A percentile compares a stretch with the other conserved stretches of the same genome.
phyloP scores from a whole-genome alignment of 1,140 invertebrate species.

The Steinernema khuongi region DNA sequence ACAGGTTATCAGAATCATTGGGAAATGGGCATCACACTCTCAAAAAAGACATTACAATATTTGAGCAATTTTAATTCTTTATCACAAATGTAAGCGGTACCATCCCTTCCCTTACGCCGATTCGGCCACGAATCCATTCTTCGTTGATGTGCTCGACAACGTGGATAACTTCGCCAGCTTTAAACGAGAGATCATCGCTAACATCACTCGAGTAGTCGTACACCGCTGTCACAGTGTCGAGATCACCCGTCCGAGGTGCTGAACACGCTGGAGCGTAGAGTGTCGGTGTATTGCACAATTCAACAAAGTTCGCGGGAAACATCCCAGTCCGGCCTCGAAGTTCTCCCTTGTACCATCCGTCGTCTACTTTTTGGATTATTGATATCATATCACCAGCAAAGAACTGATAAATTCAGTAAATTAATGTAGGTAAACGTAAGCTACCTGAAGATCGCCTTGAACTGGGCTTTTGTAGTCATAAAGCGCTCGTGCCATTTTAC shows the following conservation, averaged over 20 bases:
- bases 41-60: conserved; percentile 22
- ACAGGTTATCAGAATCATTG: conserved; percentile 5
- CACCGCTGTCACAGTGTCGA: conserved; percentile 18
- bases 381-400: conserved; percentile 39
- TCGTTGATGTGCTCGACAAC: conserved; percentile 17
- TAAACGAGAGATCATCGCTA: conserved; percentile 28
- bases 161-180: conserved; percentile 21
- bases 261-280: background rate
- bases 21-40: background rate
- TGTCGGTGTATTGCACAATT: background rate
- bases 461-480: conserved; percentile 50
- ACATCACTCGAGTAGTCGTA: conserved; percentile 23
- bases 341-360: conserved; percentile 41
- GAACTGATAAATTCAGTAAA: conserved; percentile 38
- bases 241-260: background rate
- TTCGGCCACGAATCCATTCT: conserved; percentile 3
- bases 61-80: conserved; percentile 24
- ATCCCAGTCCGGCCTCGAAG: conserved; percentile 28
- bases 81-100: conserved; percentile 46
- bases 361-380: conserved; percentile 30
- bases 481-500: conserved; percentile 19
- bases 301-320: conserved; percentile 38
- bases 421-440: background rate
- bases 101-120: conserved; percentile 23
- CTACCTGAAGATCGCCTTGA: conserved; percentile 43